Evolutionary conservation across 2,797 vertebrate species (phyloP).

Genomic region (Tenualosa thibaudeaui): DNA sequence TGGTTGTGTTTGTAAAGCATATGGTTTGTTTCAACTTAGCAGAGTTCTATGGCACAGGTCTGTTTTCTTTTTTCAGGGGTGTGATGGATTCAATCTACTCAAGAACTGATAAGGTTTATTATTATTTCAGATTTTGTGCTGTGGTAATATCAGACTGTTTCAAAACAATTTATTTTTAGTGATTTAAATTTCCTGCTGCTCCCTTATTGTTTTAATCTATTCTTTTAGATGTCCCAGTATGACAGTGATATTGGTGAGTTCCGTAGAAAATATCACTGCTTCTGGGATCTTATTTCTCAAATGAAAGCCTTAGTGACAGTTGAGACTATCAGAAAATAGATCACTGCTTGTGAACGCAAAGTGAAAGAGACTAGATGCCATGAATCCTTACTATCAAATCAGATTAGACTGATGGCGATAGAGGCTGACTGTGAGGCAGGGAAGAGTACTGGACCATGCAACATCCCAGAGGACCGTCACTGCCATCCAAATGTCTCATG

Average conservation of each 20-base stretch:
- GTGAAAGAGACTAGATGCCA: background rate
- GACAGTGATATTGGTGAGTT: background rate
- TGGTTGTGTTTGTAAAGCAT: slow-evolving; percentile 14
- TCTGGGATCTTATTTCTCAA: background rate
- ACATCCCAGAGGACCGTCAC: background rate
- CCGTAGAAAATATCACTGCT: background rate
- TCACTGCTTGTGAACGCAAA: slow-evolving; percentile 23
- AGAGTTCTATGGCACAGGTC: background rate
- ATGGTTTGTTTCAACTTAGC: background rate
- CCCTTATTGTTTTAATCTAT: slow-evolving; percentile 15
- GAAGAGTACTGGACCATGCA: background rate
- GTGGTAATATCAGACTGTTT: background rate
- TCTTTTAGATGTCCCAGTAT: background rate
- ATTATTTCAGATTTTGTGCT: background rate
- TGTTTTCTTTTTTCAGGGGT: background rate
- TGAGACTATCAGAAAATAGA: slow-evolving; percentile 16
- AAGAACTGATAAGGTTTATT: background rate
- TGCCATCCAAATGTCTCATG: background rate
- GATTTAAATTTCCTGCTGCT: background rate
- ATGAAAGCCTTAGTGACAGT: slow-evolving; percentile 13
- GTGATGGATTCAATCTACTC: background rate
- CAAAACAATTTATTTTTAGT: background rate
- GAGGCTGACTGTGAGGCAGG: slow-evolving; percentile 18
- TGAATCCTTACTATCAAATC: slow-evolving; percentile 14
- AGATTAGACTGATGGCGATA: slow-evolving; percentile 27